Base-by-base conservation (phyloP, 2,888 invertebrate species). In the Philopedon plagiatum region DNA sequence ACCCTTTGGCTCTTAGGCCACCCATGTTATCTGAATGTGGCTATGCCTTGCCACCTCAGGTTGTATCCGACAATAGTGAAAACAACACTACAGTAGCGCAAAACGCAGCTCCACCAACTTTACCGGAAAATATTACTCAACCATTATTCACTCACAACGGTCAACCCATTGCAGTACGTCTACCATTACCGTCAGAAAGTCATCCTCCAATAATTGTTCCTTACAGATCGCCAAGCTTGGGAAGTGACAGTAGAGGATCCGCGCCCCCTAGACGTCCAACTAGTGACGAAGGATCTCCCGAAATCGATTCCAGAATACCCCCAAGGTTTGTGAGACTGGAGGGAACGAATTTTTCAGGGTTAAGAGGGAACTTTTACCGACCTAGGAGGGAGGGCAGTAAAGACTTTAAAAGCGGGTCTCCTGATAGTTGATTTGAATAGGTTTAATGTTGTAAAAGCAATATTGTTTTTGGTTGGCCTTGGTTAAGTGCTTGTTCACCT, bases 271-370 rank as follows among this genome's bases (percentile, higher is more conserved):
- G 44, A 19, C 37, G 21, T 26, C 39, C 26, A 9, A 23, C 3
- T 18, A 37, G 1, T 65, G 56, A 15, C n/a, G 64, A 63, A 23
- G 57, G 23, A 46, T 39, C 39, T 3, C 11, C 37, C 9, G 71
- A 65, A 56, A 39, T 66, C 37, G 71, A 71, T 32, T 56, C 71
- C 5, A 51, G 71, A 21, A 56, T 71, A 37, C 63, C 37, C 11
- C 56, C 71, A 5, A 37, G 71, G 19, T 62, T 71, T 8, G 66
- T 71, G 18, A 49, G 71, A 26, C 32, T 71, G 41, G 71, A 71
- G 5, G 64, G 64, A 34, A 44, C 57, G 21, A 44, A 57, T 23
- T 56, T 26, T 13, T 57, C 69, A 15, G 58, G 56, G n/a, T 44
- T 62, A 26, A 70, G 63, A 37, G 44, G 34, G 5, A 62, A 56